These are phyloP conservation scores for Serrognathus titanus DNA, from an alignment of 2,888 invertebrate species.

Conservation along the genomic window DNA sequence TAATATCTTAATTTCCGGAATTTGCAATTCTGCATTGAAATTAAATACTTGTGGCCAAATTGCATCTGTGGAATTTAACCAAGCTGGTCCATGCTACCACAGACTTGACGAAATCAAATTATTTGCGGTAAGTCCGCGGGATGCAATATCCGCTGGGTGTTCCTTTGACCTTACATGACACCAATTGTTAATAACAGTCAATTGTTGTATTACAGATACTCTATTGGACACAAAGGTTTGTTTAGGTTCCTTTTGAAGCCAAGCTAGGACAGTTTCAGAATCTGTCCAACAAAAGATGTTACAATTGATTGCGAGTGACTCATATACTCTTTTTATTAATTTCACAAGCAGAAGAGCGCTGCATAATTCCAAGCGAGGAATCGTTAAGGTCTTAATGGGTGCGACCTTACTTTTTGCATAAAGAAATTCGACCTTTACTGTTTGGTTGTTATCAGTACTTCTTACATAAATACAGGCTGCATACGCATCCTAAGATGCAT, in stretches of 20 bases:
- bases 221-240: not conserved
- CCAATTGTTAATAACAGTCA: not conserved
- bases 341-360: slow-evolving; percentile 15
- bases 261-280: not conserved
- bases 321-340: slow-evolving; percentile 13
- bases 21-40: too few species aligned
- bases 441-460: not conserved
- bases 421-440: slow-evolving; percentile 7
- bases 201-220: not conserved
- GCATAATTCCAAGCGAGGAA: slow-evolving; percentile 22
- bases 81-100: too few species aligned
- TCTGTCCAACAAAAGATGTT: not conserved
- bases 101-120: too few species aligned
- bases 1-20: too few species aligned
- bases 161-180: too few species aligned
- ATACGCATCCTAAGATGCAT: slow-evolving; percentile 8
- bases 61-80: too few species aligned
- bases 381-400: slow-evolving; percentile 16
- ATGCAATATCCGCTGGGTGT: too few species aligned
- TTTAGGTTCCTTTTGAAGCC: not conserved
- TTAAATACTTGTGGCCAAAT: too few species aligned
- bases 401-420: slow-evolving; percentile 16
- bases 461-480: slow-evolving; percentile 9
- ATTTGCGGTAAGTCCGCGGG: too few species aligned
- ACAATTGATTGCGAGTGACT: not conserved